A percentile compares a stretch with the other conserved stretches of the same genome.
Conservation (phyloP, 2,888 invertebrate genomes). For the Ischnus inquisitorius region DNA sequence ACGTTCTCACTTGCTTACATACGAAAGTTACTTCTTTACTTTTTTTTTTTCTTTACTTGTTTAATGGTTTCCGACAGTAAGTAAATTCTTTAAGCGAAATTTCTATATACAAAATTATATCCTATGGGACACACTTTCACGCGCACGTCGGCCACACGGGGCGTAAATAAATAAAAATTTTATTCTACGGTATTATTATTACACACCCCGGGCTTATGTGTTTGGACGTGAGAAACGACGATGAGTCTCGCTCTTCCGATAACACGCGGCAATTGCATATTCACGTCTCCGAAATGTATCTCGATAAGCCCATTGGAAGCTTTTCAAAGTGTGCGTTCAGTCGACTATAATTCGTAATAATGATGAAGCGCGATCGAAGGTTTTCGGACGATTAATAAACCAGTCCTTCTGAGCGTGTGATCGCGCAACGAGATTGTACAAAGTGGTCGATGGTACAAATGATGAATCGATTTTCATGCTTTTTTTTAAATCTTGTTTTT, state of each 20-base stretch:
- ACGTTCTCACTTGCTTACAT: constrained; percentile 64
- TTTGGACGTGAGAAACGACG: constrained; percentile 63
- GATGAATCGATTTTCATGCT: constrained; percentile 44
- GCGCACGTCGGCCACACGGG: constrained; percentile 76
- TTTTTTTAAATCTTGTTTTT: constrained; percentile 27
- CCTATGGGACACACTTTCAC: constrained; percentile 76
- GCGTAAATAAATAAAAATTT: constrained; percentile 83
- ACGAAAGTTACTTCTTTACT: constrained; percentile 59
- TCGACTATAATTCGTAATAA: constrained; percentile 40
- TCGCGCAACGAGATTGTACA: constrained; percentile 71
- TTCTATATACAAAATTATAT: constrained; percentile 72
- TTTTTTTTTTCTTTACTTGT: constrained; percentile 39
- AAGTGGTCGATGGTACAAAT: constrained; percentile 64
- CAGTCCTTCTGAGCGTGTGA: constrained; percentile 71
- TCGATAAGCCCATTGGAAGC: constrained; percentile 65
- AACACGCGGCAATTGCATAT: neutral
- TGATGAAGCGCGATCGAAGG: constrained; percentile 62
- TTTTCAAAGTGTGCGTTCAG: constrained; percentile 73
- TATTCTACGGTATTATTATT: constrained; percentile 76
- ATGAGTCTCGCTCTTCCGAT: constrained; percentile 57
- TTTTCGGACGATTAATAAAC: constrained; percentile 58
- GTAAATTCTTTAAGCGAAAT: constrained; percentile 64
- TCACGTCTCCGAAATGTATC: constrained; percentile 66
- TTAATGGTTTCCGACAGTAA: constrained; percentile 75
- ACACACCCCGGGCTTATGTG: constrained; percentile 76